Evolutionary conservation across 2,797 vertebrate genomes (phyloP), one percentile per base, ranked within the genome.

Genomic region (Manis pentadactyla): DNA sequence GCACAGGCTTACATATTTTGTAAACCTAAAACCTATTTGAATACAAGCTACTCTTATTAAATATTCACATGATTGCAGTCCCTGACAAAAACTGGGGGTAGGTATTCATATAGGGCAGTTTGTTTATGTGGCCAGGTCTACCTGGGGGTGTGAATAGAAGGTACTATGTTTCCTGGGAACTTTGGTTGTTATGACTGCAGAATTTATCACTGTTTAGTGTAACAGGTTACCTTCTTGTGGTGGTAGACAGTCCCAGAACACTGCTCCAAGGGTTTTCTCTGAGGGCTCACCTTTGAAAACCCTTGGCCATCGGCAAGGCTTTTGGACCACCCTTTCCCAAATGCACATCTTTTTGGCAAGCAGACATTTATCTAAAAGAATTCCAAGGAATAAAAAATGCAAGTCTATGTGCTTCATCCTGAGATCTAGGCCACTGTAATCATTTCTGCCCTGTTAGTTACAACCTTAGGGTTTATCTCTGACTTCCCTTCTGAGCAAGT

Each of bases 201-300:
- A 66, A 49, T 85, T 92, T 46, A 83, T 92, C 15, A 87, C 39
- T 86, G 23, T 95, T 89, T 87, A 53, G 37, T 81, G 53, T 86
- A 91, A 74, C 29, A 66, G 69, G 21, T 87, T 69, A 82, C 23
- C 53, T 90, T 6, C 3, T 73, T 18, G 2, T 61, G 15, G 37
- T 89, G 23, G 31, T 92, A 81, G 46, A 49, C 96, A 74, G 46
- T 53, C 37, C 63, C 42, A 96, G 77, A 97, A 82, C 31, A 66
- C 46, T 73, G 34, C 69, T 59, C 17, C 46, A 85, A 77, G 66
- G 14, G 85, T 19, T 95, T 93, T 87, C 19, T 64, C 34, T 39
- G 39, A 71, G 34, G 21, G 64, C 39, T 69, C 7, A 42, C 74
- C 87, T 71, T 95, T 95, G 25, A 94, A 84, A 96, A 77, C 8